A percentile compares a stretch with the other conserved stretches of the same genome.
phyloP scores from a whole-genome alignment of 1,140 invertebrate species.

The Cotesia chilonis region DNA sequence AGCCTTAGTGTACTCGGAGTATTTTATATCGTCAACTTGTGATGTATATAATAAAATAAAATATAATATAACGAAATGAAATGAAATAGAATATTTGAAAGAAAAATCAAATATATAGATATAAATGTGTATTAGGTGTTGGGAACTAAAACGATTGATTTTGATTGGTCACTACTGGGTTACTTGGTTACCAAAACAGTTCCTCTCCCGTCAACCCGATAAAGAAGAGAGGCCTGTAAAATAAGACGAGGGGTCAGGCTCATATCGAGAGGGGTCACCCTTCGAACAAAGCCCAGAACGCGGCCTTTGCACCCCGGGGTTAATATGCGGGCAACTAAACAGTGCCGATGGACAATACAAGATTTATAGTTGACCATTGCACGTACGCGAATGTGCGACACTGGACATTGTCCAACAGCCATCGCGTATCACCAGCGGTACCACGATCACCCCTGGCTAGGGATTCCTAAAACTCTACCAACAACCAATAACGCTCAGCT shows the following conservation, averaged over 20 bases:
- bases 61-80: no score
- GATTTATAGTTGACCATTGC: slow-evolving; percentile 57
- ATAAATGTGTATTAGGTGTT: neutral
- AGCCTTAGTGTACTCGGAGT: neutral
- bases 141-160: slow-evolving; percentile 2
- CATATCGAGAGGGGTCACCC: slow-evolving; percentile 57
- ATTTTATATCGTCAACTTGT: slow-evolving; percentile 8
- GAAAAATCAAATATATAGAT: no score
- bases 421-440: neutral
- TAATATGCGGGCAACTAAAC: slow-evolving; percentile 66
- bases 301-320: slow-evolving; percentile 60
- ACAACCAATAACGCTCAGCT: neutral
- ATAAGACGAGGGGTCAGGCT: slow-evolving; percentile 49
- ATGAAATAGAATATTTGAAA: no score
- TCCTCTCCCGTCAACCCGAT: slow-evolving; percentile 54
- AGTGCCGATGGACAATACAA: slow-evolving; percentile 61
- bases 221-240: slow-evolving; percentile 52
- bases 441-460: neutral
- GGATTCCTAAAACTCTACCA: slow-evolving; percentile 11
- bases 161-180: slow-evolving; percentile 10
- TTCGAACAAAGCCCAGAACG: slow-evolving; percentile 58
- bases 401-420: slow-evolving; percentile 21
- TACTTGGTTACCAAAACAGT: neutral
- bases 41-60: no score
- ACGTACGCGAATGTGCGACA: slow-evolving; percentile 13